phyloP scores from a whole-genome alignment of 2,797 vertebrate species.

The Meriones psammophilus region DNA sequence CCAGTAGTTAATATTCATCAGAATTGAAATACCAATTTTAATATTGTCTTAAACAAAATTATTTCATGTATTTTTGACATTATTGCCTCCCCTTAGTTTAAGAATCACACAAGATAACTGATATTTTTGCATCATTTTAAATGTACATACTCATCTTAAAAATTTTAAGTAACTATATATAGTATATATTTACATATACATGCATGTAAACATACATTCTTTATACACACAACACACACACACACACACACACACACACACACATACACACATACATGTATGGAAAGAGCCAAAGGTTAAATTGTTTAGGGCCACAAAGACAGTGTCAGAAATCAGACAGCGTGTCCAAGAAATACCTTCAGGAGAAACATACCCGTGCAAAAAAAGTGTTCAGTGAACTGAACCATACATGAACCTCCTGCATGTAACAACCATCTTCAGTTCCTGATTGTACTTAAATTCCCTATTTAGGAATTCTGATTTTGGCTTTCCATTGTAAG shows the following conservation, averaged over 20 bases:
- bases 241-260: background rate
- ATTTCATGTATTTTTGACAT: constrained; percentile 49
- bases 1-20: constrained; percentile 23
- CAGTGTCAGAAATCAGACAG: constrained; percentile 40
- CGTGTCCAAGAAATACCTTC: constrained; percentile 53
- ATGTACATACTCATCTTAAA: constrained; percentile 62
- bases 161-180: constrained; percentile 23
- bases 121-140: constrained; percentile 50
- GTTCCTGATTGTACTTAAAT: constrained; percentile 28
- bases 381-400: constrained; percentile 36
- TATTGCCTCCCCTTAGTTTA: background rate
- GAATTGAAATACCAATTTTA: constrained; percentile 59
- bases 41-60: constrained; percentile 60
- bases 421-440: background rate
- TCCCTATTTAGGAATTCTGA: constrained; percentile 39
- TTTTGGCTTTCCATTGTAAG: constrained; percentile 55
- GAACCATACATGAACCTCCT: background rate
- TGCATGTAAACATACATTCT: background rate
- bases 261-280: background rate
- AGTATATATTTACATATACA: background rate
- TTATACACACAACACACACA: background rate
- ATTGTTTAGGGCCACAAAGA: constrained; percentile 48
- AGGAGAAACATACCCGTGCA: constrained; percentile 51
- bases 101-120: constrained; percentile 58
- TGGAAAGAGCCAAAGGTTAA: constrained; percentile 64